Conservation (phyloP, 1,140 invertebrate genomes). For the Drosophila virilis region DNA sequence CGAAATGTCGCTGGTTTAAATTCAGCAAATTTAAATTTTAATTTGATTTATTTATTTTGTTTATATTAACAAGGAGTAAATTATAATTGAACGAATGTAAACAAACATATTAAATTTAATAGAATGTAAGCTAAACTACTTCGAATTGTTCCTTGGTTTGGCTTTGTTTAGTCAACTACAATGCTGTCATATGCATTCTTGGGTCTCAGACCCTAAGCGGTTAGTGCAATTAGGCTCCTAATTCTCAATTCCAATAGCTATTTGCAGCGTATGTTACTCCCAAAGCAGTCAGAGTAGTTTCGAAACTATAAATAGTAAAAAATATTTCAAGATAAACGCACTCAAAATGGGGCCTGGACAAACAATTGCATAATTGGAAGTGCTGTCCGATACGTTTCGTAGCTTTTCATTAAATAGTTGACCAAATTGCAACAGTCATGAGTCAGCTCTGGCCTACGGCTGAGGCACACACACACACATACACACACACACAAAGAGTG, state of each 20-base stretch:
- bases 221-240: background rate
- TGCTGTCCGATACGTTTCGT: constrained; percentile 40
- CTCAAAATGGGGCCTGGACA: constrained; percentile 12
- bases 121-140: too few relatives aligned
- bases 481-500: background rate
- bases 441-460: background rate
- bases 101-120: too few relatives aligned
- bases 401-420: constrained; percentile 51
- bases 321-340: constrained; percentile 36
- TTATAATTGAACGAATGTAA: too few relatives aligned
- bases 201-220: too few relatives aligned
- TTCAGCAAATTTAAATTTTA: too few relatives aligned
- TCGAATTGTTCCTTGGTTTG: too few relatives aligned
- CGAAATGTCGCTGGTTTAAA: too few relatives aligned
- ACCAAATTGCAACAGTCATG: constrained; percentile 40
- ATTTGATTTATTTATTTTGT: too few relatives aligned
- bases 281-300: background rate
- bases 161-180: too few relatives aligned
- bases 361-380: constrained; percentile 51
- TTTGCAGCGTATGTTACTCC: background rate
- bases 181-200: too few relatives aligned
- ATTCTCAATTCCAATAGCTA: background rate
- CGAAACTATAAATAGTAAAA: constrained; percentile 14
- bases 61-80: too few relatives aligned
- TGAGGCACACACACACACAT: background rate